A percentile compares a stretch with the other conserved stretches of the same genome.
Evolutionary conservation across 2,888 invertebrate species (phyloP).

Genomic region (Uloborus plumipes): DNA sequence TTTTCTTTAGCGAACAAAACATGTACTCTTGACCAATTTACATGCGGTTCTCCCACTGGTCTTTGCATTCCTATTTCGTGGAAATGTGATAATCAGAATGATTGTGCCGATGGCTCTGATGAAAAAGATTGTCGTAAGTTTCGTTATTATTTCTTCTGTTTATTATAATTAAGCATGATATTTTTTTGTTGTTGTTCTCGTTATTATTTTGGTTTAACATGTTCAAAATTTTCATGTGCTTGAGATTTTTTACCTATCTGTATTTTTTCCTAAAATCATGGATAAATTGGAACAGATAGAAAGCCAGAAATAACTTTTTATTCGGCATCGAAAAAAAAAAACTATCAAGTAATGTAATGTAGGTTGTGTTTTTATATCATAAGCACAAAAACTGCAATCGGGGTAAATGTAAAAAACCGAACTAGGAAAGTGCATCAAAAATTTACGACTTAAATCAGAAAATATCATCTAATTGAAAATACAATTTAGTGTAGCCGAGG

Average conservation of each 20-base stretch:
- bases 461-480: too few species aligned
- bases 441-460: too few species aligned
- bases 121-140: slow-evolving; percentile 76
- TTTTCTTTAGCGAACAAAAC: slow-evolving; percentile 44
- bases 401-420: too few species aligned
- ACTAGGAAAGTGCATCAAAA: too few species aligned
- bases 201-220: not conserved
- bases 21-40: slow-evolving; percentile 55
- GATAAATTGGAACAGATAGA: too few species aligned
- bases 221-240: not conserved
- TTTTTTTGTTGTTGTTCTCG: not conserved
- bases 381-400: too few species aligned
- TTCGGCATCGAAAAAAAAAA: not conserved
- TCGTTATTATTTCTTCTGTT: not conserved
- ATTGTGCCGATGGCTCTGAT: slow-evolving; percentile 90
- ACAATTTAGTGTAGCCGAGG: too few species aligned
- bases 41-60: slow-evolving; percentile 30
- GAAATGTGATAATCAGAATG: slow-evolving; percentile 90
- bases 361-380: too few species aligned
- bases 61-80: slow-evolving; percentile 88
- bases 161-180: not conserved
- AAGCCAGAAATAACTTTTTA: not conserved
- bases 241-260: not conserved
- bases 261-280: not conserved
- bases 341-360: too few species aligned